Percentiles rank a stretch among this genome's conserved stretches.
Conservation (phyloP, 2,888 invertebrate species). For the Helleia helle region DNA sequence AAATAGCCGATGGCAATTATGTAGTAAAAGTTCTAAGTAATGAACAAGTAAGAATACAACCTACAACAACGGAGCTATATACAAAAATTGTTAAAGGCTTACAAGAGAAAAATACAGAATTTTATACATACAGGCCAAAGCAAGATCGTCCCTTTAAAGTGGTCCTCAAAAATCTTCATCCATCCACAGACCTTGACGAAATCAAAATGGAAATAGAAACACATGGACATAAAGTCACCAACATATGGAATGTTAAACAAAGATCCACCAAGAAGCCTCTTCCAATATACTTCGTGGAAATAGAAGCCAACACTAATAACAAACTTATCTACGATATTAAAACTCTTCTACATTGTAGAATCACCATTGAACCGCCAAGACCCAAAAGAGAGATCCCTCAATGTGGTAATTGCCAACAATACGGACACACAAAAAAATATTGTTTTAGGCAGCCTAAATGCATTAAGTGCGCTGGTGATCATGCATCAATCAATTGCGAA, state of each 20-base stretch:
- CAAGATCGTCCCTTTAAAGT: slow-evolving; percentile 18
- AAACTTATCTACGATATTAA: slow-evolving; percentile 18
- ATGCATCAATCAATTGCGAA: slow-evolving; percentile 14
- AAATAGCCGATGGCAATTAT: background rate
- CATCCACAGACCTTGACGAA: slow-evolving; percentile 13
- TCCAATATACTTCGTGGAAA: slow-evolving; percentile 22
- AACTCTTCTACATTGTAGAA: slow-evolving; percentile 5
- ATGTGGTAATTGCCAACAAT: slow-evolving; percentile 23
- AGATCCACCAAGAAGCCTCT: slow-evolving; percentile 17
- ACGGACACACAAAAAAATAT: slow-evolving; percentile 23
- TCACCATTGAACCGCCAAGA: slow-evolving; percentile 20
- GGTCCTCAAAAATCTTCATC: slow-evolving; percentile 14
- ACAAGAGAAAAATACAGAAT: slow-evolving; percentile 14
- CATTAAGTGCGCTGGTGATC: slow-evolving; percentile 21
- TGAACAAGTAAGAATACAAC: slow-evolving; percentile 5
- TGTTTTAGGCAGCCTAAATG: slow-evolving; percentile 21
- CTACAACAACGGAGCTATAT: slow-evolving; percentile 11
- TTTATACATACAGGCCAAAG: slow-evolving; percentile 17
- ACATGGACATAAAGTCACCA: slow-evolving; percentile 13
- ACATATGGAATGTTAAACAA: slow-evolving; percentile 16
- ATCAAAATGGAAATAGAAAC: slow-evolving; percentile 13
- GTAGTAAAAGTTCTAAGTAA: background rate
- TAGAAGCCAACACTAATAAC: slow-evolving; percentile 22
- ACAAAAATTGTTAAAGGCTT: slow-evolving; percentile 11
- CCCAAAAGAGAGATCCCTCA: slow-evolving; percentile 21